These are phyloP conservation scores for Sminthurides aquaticus DNA, from an alignment of 2,888 invertebrate genomes.

Conservation along the genomic window DNA sequence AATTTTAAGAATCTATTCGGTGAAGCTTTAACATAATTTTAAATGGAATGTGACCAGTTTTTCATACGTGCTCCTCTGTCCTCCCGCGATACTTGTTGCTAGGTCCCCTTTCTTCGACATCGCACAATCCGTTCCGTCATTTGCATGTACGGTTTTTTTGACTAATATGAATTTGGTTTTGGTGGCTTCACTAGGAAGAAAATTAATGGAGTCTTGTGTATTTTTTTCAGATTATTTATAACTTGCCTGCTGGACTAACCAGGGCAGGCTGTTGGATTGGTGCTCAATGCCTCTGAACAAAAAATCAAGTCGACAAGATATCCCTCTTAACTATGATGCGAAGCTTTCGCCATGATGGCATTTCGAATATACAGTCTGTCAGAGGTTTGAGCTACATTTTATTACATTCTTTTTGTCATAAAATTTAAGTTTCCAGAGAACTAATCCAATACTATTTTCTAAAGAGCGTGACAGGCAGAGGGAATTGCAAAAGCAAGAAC, in stretches of 20 bases:
- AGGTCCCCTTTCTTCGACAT: background rate
- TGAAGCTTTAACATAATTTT: background rate
- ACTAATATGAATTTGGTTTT: too few relatives aligned
- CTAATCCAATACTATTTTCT: slow-evolving; percentile 15
- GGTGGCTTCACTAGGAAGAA: too few relatives aligned
- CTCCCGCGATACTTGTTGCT: too few relatives aligned
- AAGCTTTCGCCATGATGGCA: slow-evolving; percentile 43
- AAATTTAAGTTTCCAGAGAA: background rate
- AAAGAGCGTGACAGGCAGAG: slow-evolving; percentile 40
- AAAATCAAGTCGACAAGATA: slow-evolving; percentile 25
- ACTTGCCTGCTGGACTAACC: slow-evolving; percentile 31
- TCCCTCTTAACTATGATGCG: slow-evolving; percentile 39
- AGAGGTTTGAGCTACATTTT: slow-evolving; percentile 37
- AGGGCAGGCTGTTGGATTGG: slow-evolving; percentile 35
- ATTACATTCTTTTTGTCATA: background rate
- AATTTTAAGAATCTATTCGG: too few relatives aligned
- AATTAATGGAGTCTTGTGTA: background rate
- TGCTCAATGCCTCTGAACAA: slow-evolving; percentile 36
- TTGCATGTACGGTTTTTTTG: background rate
- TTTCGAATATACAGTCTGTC: slow-evolving; percentile 43
- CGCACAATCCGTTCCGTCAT: background rate
- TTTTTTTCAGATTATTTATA: background rate
- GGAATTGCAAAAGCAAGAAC: slow-evolving; percentile 42
- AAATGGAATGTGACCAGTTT: background rate
- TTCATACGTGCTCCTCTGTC: too few relatives aligned